Evolutionary conservation across 2,888 invertebrate species (phyloP), one percentile per base, ranked within the genome.

Genomic region (Temnothorax rugatulus): DNA sequence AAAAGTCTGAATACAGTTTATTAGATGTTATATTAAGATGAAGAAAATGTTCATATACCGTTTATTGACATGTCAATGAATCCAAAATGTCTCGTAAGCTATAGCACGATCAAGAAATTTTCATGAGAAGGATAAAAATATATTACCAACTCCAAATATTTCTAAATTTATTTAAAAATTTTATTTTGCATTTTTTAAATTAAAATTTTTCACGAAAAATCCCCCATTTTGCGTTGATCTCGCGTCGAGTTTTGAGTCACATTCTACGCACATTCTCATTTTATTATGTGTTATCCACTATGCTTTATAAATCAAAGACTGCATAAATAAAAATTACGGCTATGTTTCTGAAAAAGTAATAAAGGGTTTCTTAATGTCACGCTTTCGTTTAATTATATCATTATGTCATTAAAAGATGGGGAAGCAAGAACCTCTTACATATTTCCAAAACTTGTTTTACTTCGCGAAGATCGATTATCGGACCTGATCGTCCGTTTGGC

Each of bases 401-500:
- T 59, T 50, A 79, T 47, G 7, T 25, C 41, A 34, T 69, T 47
- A 69, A 79, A 69, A 44, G 15, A 52, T n/a, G 11, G 25, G 11
- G 0, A 9, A 50, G 21, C 57, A 8, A 66, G 41, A 77, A 21
- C 29, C 11, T 47, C 7, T 59, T 59, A 25, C 57, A 44, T 34
- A 15, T 13, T 57, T 69, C 34, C 34, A 1, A 47, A 69, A 82
- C 64, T 44, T 64, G 82, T 54, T 68, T 83, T 29, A 41, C 61
- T 18, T 25, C 0, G 13, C n/a, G n/a, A 47, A 11, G 4, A 59
- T 34, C n/a, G 1, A 47, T 47, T 2, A 47, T 15, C 15, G 2
- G 15, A 15, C 47, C 11, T 15, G n/a, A 18, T 15, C 9, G 13
- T 25, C 18, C 38, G 47, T 9, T 66, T 61, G 21, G 38, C n/a